Evolutionary conservation across 1,140 invertebrate species (phyloP).

Genomic region (Trachymyrmex septentrionalis): DNA sequence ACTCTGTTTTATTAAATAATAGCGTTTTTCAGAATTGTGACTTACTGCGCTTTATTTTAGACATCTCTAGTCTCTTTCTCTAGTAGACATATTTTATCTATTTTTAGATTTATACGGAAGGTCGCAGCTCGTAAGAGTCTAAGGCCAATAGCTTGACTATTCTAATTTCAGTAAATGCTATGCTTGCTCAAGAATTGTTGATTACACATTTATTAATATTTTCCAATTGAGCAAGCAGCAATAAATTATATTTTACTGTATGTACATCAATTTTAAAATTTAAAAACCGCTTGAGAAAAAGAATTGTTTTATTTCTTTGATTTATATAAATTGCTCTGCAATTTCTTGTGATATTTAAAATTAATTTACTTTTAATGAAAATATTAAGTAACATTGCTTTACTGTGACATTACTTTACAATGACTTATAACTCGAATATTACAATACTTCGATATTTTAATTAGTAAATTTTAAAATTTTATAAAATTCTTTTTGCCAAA

Average conservation of each 20-base stretch:
- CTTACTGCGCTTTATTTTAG: no score
- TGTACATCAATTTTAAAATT: neutral
- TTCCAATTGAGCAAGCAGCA: neutral
- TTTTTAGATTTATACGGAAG: no score
- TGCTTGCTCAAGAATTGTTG: no score
- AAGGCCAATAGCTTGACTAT: no score
- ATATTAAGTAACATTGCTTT: neutral
- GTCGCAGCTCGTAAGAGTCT: no score
- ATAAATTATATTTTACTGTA: neutral
- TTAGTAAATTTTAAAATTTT: neutral
- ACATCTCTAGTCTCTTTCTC: no score
- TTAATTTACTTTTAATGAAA: slow-evolving; percentile 15
- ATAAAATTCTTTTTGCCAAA: neutral
- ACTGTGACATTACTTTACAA: neutral
- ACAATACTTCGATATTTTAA: no score
- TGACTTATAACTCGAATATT: neutral
- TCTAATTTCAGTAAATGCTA: no score
- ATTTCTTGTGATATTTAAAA: neutral
- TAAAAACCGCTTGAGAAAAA: neutral
- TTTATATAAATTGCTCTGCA: neutral
- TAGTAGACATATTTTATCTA: no score
- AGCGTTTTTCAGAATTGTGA: no score
- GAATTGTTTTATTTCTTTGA: neutral
- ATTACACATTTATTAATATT: no score
- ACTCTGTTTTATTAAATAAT: no score